Conservation (phyloP, 2,888 invertebrate genomes). For the Strigamia transsilvanica region DNA sequence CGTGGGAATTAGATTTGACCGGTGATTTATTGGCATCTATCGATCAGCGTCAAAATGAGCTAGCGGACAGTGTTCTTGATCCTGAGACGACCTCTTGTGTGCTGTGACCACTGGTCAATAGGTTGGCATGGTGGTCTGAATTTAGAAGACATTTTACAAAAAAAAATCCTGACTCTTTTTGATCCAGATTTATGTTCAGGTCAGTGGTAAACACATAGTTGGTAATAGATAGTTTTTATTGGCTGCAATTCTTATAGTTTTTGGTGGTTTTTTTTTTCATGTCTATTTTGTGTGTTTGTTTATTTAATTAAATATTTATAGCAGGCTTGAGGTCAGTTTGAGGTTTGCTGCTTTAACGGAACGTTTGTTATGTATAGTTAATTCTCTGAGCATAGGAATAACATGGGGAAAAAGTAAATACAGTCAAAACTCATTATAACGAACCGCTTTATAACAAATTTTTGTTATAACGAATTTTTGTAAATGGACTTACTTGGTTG, state of each 20-base stretch:
- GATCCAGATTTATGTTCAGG: conserved; percentile 42
- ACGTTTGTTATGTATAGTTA: no score
- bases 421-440: no score
- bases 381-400: no score
- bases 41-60: conserved; percentile 44
- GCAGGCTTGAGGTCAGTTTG: no score
- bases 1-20: conserved; percentile 30
- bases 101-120: conserved; percentile 41
- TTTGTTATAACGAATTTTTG: no score
- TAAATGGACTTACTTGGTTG: no score
- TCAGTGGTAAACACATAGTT: background rate
- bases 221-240: background rate
- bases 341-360: no score
- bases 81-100: conserved; percentile 44
- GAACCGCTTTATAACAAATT: no score
- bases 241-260: background rate
- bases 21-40: conserved; percentile 28
- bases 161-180: background rate
- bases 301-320: no score
- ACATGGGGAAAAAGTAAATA: no score
- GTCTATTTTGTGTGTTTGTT: no score
- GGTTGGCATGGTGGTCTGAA: conserved; percentile 34
- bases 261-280: no score
- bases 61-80: conserved; percentile 39
- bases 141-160: conserved; percentile 26